These are phyloP conservation scores for Eurystomus glaucurus DNA, from an alignment of 2,797 vertebrate species.

Conservation along the genomic window DNA sequence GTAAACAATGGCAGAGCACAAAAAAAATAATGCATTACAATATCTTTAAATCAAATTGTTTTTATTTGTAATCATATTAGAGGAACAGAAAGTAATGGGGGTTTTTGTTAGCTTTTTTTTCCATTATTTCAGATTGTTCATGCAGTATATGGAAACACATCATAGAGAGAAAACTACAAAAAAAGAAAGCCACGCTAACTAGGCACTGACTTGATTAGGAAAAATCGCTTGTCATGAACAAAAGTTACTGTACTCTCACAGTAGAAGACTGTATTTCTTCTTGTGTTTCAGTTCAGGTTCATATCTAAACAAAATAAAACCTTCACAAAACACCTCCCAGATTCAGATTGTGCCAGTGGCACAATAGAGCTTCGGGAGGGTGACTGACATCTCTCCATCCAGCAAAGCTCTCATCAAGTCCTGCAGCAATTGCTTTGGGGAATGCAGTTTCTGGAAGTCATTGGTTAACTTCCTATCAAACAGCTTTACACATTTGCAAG, in stretches of 20 bases:
- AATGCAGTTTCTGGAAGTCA: neutral
- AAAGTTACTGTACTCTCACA: neutral
- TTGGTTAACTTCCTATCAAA: neutral
- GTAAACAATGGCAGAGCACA: neutral
- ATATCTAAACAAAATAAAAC: neutral
- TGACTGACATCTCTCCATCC: rapidly evolving
- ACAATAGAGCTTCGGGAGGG: neutral
- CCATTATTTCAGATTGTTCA: neutral
- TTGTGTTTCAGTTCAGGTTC: neutral
- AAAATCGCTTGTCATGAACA: neutral
- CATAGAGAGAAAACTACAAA: neutral
- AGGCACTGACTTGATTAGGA: neutral
- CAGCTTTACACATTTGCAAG: neutral
- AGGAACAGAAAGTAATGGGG: neutral
- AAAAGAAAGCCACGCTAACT: neutral
- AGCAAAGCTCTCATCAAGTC: rapidly evolving
- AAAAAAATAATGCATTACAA: neutral
- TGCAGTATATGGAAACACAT: neutral
- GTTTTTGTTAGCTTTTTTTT: neutral
- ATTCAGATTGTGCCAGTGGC: rapidly evolving
- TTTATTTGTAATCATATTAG: neutral
- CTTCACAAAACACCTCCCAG: neutral
- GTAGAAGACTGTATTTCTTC: neutral
- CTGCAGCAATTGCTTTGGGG: neutral
- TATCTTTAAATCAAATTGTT: neutral